Percentiles rank a stretch among this genome's conserved stretches.
phyloP scores from a whole-genome alignment of 2,888 invertebrate species.

The Lasioglossum vierecki region DNA sequence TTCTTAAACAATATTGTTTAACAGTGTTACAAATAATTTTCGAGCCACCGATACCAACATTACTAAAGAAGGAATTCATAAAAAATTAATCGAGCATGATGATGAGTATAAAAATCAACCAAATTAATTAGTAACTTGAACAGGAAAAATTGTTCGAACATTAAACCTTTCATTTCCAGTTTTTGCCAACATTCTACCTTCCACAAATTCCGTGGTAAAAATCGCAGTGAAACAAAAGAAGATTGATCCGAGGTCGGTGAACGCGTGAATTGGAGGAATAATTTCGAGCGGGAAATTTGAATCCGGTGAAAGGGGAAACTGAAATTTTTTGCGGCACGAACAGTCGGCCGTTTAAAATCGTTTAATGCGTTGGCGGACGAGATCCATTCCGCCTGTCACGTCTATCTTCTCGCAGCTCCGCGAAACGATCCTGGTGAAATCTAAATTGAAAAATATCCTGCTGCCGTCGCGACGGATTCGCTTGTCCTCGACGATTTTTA shows the following conservation, averaged over 20 bases:
- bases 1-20: neutral
- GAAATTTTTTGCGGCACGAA: constrained; percentile 31
- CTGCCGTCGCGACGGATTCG: constrained; percentile 6
- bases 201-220: neutral
- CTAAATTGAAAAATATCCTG: constrained; percentile 33
- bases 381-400: constrained; percentile 48
- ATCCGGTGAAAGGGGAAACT: constrained; percentile 32
- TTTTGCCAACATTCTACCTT: neutral
- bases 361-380: constrained; percentile 38
- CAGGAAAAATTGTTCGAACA: neutral
- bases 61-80: no score
- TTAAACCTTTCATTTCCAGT: neutral
- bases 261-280: neutral
- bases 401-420: constrained; percentile 41
- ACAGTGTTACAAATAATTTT: neutral
- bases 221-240: neutral
- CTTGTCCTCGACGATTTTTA: constrained; percentile 16
- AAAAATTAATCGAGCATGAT: no score
- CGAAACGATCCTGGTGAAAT: constrained; percentile 23
- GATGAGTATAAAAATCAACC: neutral
- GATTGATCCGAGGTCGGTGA: neutral
- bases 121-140: neutral
- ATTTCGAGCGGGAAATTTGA: constrained; percentile 33
- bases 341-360: constrained; percentile 34
- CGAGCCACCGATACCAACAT: neutral